Percentiles rank a stretch among this genome's conserved stretches.
phyloP scores from a whole-genome alignment of 2,888 invertebrate species.

The Volucella bombylans region DNA sequence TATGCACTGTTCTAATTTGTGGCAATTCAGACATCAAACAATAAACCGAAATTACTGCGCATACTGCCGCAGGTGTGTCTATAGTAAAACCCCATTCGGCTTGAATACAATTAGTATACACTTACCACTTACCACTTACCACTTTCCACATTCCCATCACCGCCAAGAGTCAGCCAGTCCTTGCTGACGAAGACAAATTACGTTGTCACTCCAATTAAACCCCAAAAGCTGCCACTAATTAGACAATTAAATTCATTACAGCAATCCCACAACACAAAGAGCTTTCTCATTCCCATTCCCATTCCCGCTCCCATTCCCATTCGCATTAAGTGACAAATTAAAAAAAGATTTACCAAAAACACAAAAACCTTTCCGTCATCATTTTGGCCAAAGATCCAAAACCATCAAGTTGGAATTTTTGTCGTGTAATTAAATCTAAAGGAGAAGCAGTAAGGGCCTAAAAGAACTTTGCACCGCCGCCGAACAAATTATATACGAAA shows the following conservation, averaged over 20 bases:
- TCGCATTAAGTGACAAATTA: conserved; percentile 42
- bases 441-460: conserved; percentile 15
- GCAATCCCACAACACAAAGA: conserved; percentile 3
- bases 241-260: conserved; percentile 68
- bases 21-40: conserved; percentile 63
- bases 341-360: conserved; percentile 52
- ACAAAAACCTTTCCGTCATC: conserved; percentile 25
- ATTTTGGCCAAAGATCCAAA: conserved; percentile 29
- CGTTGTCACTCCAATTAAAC: conserved; percentile 58
- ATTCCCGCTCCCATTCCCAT: too few species aligned
- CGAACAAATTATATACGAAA: conserved; percentile 22
- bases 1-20: conserved; percentile 29
- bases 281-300: conserved; percentile 1
- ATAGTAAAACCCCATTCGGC: conserved; percentile 21
- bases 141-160: background rate
- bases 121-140: background rate
- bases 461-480: background rate
- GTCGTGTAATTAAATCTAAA: conserved; percentile 69
- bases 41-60: conserved; percentile 58
- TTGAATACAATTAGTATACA: conserved; percentile 37
- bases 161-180: background rate
- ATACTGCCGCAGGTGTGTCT: conserved; percentile 51
- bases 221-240: conserved; percentile 61
- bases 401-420: conserved; percentile 65
- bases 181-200: conserved; percentile 50